Conservation (phyloP, 2,888 invertebrate species). For the Netelia melanura region DNA sequence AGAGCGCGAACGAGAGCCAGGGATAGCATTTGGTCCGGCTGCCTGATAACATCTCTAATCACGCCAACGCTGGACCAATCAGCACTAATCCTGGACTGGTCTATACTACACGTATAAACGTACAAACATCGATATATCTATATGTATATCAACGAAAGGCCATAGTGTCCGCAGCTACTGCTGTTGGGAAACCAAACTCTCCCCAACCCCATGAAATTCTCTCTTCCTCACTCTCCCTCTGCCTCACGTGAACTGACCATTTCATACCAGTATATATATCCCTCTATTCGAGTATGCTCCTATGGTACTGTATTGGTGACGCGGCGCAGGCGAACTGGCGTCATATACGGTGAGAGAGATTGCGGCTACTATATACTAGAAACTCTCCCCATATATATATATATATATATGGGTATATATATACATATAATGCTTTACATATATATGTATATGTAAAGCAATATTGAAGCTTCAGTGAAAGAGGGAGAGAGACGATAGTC, state of each 20-base stretch:
- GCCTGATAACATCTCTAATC: constrained; percentile 85
- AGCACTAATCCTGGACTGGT: constrained; percentile 82
- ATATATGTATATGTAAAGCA: not conserved
- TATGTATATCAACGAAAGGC: constrained; percentile 49
- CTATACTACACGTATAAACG: constrained; percentile 67
- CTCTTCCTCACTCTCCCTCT: constrained; percentile 58
- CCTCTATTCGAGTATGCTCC: constrained; percentile 58
- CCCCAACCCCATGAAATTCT: constrained; percentile 73
- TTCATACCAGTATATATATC: constrained; percentile 65
- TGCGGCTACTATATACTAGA: constrained; percentile 34
- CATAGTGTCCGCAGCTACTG: constrained; percentile 66
- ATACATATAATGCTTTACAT: not conserved
- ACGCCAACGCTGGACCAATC: constrained; percentile 84
- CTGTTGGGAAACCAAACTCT: constrained; percentile 79
- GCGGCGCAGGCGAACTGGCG: constrained; percentile 52
- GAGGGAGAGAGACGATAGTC: constrained; percentile 49
- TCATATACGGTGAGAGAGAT: constrained; percentile 59
- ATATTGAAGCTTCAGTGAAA: constrained; percentile 47
- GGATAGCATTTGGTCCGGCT: constrained; percentile 73
- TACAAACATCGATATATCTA: not conserved
- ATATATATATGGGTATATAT: not conserved
- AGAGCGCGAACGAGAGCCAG: constrained; percentile 59
- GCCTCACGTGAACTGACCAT: constrained; percentile 73
- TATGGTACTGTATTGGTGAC: constrained; percentile 41
- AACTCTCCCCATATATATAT: not conserved